Conservation (phyloP, 2,888 invertebrate genomes). For the Argyra leucocephala region DNA sequence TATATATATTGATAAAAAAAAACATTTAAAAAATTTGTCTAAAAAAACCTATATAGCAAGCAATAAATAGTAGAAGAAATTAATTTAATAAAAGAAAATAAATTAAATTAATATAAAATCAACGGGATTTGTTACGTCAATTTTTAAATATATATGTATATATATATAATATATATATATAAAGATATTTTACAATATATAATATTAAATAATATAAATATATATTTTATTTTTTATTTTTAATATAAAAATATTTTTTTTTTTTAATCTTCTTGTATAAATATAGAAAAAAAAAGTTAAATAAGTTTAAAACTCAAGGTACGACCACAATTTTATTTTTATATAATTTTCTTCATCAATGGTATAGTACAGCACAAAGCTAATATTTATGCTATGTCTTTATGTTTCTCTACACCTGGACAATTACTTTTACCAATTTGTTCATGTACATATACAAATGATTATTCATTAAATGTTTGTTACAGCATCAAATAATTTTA, state of each 20-base stretch:
- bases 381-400: too few relatives aligned
- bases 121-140: constrained; percentile 9
- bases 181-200: neutral
- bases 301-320: neutral
- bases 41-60: neutral
- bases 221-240: neutral
- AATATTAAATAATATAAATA: neutral
- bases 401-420: too few relatives aligned
- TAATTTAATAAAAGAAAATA: neutral
- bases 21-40: neutral
- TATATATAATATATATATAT: neutral
- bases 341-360: too few relatives aligned
- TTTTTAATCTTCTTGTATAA: neutral
- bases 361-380: too few relatives aligned
- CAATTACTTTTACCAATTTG: too few relatives aligned
- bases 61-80: neutral
- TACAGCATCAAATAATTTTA: too few relatives aligned
- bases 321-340: too few relatives aligned
- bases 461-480: too few relatives aligned
- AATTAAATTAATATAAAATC: neutral
- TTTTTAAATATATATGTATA: neutral
- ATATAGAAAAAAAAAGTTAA: neutral
- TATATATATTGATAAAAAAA: neutral
- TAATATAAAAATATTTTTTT: neutral
- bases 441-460: too few relatives aligned